Conservation (phyloP, 1,140 invertebrate genomes). For the Brachionus rotundiformis region DNA sequence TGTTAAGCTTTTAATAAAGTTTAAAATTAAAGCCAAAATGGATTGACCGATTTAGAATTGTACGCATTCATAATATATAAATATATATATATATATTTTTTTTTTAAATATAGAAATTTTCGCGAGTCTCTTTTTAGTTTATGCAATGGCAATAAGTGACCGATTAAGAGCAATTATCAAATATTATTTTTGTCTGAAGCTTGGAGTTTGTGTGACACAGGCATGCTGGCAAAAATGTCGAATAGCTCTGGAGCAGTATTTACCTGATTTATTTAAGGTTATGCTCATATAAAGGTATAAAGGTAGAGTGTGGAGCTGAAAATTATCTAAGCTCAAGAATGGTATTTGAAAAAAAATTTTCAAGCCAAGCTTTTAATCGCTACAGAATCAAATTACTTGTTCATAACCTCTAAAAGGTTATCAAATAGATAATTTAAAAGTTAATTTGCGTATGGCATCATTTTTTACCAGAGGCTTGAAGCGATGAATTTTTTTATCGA, state of each 20-base stretch:
- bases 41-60: slow-evolving; percentile 36
- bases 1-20: background rate
- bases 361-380: slow-evolving; percentile 16
- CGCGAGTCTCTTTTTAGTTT: background rate
- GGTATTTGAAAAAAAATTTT: background rate
- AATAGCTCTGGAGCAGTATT: background rate
- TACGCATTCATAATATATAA: slow-evolving; percentile 13
- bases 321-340: background rate
- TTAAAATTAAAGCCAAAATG: slow-evolving; percentile 32
- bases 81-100: no score
- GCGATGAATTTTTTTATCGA: background rate
- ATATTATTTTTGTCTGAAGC: background rate
- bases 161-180: background rate
- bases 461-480: background rate
- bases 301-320: background rate
- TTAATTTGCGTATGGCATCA: background rate
- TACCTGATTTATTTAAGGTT: background rate
- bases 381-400: background rate
- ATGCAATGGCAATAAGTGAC: background rate
- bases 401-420: background rate
- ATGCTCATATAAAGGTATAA: background rate
- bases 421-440: background rate
- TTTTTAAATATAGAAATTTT: background rate
- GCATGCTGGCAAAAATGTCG: background rate
- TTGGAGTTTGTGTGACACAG: background rate